Evolutionary conservation across 2,113 vertebrate genomes (phyloP).

Genomic region (Malaclemys terrapin): DNA sequence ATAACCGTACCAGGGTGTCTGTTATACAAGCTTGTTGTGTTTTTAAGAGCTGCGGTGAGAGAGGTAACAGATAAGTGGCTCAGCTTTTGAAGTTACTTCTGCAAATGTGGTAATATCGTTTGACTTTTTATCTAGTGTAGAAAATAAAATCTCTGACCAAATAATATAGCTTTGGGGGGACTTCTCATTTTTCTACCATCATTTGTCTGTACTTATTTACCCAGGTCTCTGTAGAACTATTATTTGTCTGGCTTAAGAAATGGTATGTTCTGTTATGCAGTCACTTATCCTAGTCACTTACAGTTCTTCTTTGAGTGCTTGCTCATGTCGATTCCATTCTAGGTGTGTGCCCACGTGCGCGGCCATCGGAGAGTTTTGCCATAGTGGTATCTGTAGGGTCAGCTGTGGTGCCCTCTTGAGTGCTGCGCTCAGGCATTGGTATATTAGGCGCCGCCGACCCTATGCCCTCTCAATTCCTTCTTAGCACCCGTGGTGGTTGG

Average conservation of each 20-base stretch:
- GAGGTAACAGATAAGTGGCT: neutral
- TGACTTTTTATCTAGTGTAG: neutral
- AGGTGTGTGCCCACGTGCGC: too few species aligned
- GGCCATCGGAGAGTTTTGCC: too few species aligned
- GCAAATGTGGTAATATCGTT: neutral
- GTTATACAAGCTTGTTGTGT: neutral
- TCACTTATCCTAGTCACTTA: neutral
- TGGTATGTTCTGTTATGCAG: neutral
- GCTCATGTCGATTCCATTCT: too few species aligned
- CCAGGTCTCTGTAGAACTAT: neutral
- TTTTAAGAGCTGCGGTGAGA: neutral
- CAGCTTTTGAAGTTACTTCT: neutral
- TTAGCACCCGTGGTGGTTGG: too few species aligned
- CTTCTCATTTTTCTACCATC: neutral
- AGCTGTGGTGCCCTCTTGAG: too few species aligned
- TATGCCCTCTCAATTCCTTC: too few species aligned
- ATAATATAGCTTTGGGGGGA: neutral
- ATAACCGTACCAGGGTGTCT: neutral
- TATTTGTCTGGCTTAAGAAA: conserved; percentile 12
- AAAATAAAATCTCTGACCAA: neutral
- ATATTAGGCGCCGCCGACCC: too few species aligned
- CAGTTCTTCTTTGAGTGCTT: too few species aligned
- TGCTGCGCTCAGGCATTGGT: too few species aligned
- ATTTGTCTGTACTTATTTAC: neutral
- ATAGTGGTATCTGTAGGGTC: too few species aligned